Percentiles rank a stretch among this genome's conserved stretches.
phyloP scores from a whole-genome alignment of 2,797 vertebrate species.

The Cyclura pinguis region DNA sequence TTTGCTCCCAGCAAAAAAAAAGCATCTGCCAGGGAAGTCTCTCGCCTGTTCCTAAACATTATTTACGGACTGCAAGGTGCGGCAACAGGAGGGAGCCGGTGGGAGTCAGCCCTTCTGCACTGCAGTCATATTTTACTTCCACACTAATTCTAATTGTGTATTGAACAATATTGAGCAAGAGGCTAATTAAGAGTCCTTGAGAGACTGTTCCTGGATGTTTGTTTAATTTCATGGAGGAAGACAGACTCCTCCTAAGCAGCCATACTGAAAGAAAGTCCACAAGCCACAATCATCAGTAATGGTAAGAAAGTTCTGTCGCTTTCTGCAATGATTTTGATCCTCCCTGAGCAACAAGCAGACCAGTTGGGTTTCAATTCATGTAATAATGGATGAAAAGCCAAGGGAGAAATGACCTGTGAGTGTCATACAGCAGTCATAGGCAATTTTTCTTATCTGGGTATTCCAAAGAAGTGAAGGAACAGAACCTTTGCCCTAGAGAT shows the following conservation, averaged over 20 bases:
- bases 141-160: slow-evolving; percentile 75
- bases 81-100: slow-evolving; percentile 45
- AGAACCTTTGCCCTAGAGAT: slow-evolving; percentile 62
- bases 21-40: slow-evolving; percentile 60
- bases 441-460: slow-evolving; percentile 66
- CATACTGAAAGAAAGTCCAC: slow-evolving; percentile 72
- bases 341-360: too few relatives aligned
- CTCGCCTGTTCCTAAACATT: slow-evolving; percentile 66
- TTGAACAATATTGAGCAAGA: slow-evolving; percentile 69
- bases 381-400: slow-evolving; percentile 71
- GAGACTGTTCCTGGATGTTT: slow-evolving; percentile 67
- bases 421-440: slow-evolving; percentile 66
- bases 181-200: slow-evolving; percentile 76
- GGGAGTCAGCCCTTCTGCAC: slow-evolving; percentile 48
- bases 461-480: slow-evolving; percentile 71
- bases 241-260: slow-evolving; percentile 69
- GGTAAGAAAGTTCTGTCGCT: slow-evolving; percentile 68
- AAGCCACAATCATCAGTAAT: slow-evolving; percentile 72
- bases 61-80: slow-evolving; percentile 73
- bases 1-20: slow-evolving; percentile 66
- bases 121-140: slow-evolving; percentile 75
- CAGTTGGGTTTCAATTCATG: slow-evolving; percentile 69
- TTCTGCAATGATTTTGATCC: slow-evolving; percentile 72
- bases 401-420: slow-evolving; percentile 54
- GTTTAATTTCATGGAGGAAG: slow-evolving; percentile 74